Percentiles rank a stretch among this genome's conserved stretches.
Conservation (phyloP, 2,888 invertebrate genomes). For the Hemistola chrysoprasaria region DNA sequence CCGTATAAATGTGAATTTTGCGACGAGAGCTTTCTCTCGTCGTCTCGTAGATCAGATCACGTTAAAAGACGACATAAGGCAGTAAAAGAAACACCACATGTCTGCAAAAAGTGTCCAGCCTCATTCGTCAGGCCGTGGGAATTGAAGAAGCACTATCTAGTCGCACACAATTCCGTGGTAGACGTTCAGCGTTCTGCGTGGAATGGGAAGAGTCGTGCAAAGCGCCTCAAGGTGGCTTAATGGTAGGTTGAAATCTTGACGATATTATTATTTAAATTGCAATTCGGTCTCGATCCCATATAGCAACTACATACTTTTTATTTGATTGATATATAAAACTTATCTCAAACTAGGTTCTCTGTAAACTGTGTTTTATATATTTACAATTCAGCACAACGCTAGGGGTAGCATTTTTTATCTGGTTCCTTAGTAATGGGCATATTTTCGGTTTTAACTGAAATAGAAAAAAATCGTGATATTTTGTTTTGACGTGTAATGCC, state of each 20-base stretch:
- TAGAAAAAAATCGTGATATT: no score
- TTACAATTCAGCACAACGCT: no score
- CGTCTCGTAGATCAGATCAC: conserved; percentile 65
- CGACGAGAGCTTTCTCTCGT: conserved; percentile 61
- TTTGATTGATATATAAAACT: no score
- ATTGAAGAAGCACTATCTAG: conserved; percentile 58
- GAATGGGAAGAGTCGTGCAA: conserved; percentile 18
- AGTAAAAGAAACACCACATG: conserved; percentile 51
- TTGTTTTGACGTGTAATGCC: no score
- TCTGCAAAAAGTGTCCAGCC: conserved; percentile 56
- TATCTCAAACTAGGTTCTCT: no score
- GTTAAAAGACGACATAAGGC: conserved; percentile 59
- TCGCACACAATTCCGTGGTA: conserved; percentile 43
- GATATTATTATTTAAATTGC: no score
- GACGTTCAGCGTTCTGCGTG: conserved; percentile 35
- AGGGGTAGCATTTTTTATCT: no score
- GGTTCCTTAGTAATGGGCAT: no score
- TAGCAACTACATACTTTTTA: no score
- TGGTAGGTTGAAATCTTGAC: conserved; percentile 17
- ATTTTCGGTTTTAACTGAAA: no score
- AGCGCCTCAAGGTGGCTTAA: conserved; percentile 18
- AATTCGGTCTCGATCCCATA: no score
- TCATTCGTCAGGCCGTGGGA: conserved; percentile 65
- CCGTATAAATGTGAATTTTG: conserved; percentile 61
- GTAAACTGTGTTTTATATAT: no score